Conservation (phyloP, 2,797 vertebrate genomes). For the Epinephelus malabaricus region DNA sequence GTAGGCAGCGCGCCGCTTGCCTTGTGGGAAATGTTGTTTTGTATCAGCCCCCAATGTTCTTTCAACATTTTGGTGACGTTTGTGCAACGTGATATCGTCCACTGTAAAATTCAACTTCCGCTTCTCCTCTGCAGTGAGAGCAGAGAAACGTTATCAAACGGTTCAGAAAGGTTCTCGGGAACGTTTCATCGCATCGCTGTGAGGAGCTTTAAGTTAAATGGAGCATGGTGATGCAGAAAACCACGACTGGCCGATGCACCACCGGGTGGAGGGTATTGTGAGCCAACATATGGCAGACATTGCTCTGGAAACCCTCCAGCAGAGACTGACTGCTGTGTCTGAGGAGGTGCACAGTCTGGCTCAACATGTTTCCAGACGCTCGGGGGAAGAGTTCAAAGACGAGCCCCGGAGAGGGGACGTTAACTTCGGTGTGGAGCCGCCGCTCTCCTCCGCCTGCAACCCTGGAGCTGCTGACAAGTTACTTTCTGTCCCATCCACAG, state of each 20-base stretch:
- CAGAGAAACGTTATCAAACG: conserved; percentile 19
- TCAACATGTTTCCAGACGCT: conserved; percentile 56
- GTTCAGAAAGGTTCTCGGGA: conserved; percentile 11
- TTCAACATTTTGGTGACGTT: conserved; percentile 75
- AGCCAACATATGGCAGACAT: conserved; percentile 80
- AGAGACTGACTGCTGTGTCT: conserved; percentile 66
- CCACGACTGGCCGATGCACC: conserved; percentile 63
- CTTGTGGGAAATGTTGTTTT: conserved; percentile 72
- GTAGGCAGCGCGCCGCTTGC: neutral
- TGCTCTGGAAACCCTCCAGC: conserved; percentile 71
- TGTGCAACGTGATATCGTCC: conserved; percentile 69
- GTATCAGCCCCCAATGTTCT: conserved; percentile 53
- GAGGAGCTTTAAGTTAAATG: conserved; percentile 43
- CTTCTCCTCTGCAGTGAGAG: conserved; percentile 33
- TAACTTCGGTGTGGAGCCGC: conserved; percentile 48
- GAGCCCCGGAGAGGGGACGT: conserved; percentile 49
- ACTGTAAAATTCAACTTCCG: conserved; percentile 66
- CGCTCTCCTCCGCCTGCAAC: conserved; percentile 44
- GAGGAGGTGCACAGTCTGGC: conserved; percentile 72
- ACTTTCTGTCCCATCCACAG: conserved; percentile 19
- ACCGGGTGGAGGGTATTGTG: conserved; percentile 70
- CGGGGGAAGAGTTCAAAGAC: conserved; percentile 47
- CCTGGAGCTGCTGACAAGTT: conserved; percentile 38
- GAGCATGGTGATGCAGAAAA: conserved; percentile 47
- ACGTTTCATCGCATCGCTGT: conserved; percentile 11